phyloP scores from a whole-genome alignment of 2,888 invertebrate species.

The Hyppa rectilinea region DNA sequence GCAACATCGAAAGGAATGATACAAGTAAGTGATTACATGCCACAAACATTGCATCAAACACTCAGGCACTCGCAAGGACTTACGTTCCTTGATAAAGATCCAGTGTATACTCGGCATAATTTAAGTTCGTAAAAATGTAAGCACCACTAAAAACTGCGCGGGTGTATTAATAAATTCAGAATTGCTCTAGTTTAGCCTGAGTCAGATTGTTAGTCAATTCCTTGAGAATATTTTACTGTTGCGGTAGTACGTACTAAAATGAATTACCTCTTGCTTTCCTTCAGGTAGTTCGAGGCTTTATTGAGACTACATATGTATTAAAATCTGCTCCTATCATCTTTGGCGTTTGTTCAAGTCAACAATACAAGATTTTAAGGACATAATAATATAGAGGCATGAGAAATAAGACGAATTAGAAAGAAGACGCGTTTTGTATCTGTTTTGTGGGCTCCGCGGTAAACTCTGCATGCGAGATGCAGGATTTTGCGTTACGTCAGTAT shows the following conservation, averaged over 20 bases:
- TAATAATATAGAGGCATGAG: no score
- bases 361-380: neutral
- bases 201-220: constrained; percentile 43
- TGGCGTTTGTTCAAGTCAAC: neutral
- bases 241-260: constrained; percentile 31
- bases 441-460: no score
- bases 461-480: no score
- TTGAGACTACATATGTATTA: constrained; percentile 14
- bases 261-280: constrained; percentile 32
- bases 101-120: constrained; percentile 1
- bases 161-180: constrained; percentile 42
- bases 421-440: no score
- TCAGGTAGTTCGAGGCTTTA: constrained; percentile 19
- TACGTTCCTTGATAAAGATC: neutral
- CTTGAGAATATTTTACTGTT: constrained; percentile 34
- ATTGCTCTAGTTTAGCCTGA: constrained; percentile 25
- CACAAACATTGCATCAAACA: neutral
- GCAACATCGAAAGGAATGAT: neutral
- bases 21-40: neutral
- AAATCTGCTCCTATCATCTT: neutral
- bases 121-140: constrained; percentile 32
- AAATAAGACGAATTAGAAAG: no score
- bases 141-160: constrained; percentile 34
- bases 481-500: no score
- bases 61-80: neutral